These are phyloP conservation scores for Gasterosteus nipponicus DNA, from an alignment of 2,113 vertebrate genomes.

Conservation along the genomic window DNA sequence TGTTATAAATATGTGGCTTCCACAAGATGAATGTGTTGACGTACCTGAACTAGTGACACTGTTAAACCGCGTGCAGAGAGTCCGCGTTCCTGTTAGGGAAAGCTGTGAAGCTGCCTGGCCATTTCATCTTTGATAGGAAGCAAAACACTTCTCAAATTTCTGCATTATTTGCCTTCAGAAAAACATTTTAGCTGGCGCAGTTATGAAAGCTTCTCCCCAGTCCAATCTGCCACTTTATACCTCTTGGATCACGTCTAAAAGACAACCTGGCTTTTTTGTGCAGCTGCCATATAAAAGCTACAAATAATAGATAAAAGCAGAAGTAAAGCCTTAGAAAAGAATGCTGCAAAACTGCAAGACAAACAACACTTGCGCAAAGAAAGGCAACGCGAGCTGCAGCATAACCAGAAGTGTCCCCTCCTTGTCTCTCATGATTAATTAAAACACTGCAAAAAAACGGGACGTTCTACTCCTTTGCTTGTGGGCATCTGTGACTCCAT, in stretches of 20 bases:
- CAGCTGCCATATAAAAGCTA: background rate
- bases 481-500: background rate
- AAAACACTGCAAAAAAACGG: background rate
- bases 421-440: background rate
- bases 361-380: constrained; percentile 20
- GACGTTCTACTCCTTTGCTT: background rate
- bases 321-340: constrained; percentile 21
- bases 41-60: background rate
- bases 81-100: background rate
- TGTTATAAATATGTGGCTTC: background rate
- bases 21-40: background rate
- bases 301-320: constrained; percentile 30
- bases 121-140: background rate
- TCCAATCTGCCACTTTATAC: background rate
- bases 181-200: no score
- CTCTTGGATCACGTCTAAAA: background rate
- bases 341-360: constrained; percentile 10
- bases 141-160: background rate
- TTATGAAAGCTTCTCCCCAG: background rate
- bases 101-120: background rate
- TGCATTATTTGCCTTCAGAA: background rate
- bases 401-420: background rate
- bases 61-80: background rate
- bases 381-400: constrained; percentile 12
- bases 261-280: constrained; percentile 7